Evolutionary conservation across 2,888 invertebrate species (phyloP), one percentile per base, ranked within the genome.

Genomic region (Platycheirus rosarum): DNA sequence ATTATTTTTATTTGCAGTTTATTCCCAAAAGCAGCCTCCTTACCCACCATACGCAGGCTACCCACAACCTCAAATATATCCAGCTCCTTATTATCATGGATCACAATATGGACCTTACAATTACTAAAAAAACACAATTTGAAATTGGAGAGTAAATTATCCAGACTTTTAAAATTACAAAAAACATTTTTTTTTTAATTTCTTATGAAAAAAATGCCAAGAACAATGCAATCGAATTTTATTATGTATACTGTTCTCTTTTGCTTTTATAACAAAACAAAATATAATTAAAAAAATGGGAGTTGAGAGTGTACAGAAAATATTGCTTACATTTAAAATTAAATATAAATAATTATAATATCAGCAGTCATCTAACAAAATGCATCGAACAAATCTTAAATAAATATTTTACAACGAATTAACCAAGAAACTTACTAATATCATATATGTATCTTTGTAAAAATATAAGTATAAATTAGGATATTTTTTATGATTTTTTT

Each of bases 41-140:
- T 90, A 90, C 84, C 90, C 90, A 63, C 96, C 97, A 13, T 97
- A 97, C 90, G 95, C 97, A 65, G 96, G 96, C 75, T 97, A 97
- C 90, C 95, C 96, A 70, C 93, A 94, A 48, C 95, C 95, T 0
- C 94, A 94, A 65, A 94, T 96, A 65, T 97, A 97, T 91, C 95
- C 97, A 74, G 95, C 95, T 42, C 96, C 96, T 32, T 96, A 96
- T 88, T 97, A 97, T 91, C 97, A 96, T 91, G 97, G 97, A 87
- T 96, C 97, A 62, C 97, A 97, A 89, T 97, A 97, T 90, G 97
- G 96, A 65, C 97, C 97, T 60, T 97, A 97, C 92, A 97, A 97
- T 92, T 97, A 97, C 92, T 97, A 93, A 94, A 49, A 23, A 35
- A 57, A 13, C 29, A 18, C 8, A 18, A 11, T n/a, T 18, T 13